Conservation (phyloP, 2,113 vertebrate genomes). For the Daubentonia madagascariensis region DNA sequence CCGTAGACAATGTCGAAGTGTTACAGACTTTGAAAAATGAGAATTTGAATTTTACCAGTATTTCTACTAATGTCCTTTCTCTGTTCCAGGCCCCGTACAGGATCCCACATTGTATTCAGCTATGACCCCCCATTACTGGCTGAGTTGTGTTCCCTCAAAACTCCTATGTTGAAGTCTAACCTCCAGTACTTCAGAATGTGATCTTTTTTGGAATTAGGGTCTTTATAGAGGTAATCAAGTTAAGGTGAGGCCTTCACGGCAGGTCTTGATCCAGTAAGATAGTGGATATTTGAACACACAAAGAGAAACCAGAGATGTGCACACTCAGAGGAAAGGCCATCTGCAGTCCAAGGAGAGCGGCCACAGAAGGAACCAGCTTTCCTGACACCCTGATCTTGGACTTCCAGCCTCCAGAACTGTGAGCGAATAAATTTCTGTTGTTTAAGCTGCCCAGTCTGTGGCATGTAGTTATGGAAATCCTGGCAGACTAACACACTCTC, state of each 20-base stretch:
- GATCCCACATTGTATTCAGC: fast-evolving
- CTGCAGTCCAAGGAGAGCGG: fast-evolving
- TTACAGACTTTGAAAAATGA: not conserved
- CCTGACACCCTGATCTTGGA: fast-evolving
- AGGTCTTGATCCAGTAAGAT: fast-evolving
- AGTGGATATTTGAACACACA: fast-evolving
- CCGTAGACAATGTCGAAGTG: not conserved
- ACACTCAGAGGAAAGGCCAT: not conserved
- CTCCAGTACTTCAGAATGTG: not conserved
- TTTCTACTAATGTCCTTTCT: too few relatives aligned
- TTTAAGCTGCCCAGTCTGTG: fast-evolving
- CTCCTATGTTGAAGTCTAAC: not conserved
- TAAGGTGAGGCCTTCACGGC: fast-evolving
- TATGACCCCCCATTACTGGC: fast-evolving
- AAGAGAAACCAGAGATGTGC: not conserved
- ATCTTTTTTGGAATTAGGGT: too few relatives aligned
- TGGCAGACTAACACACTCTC: fast-evolving
- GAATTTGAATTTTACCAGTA: not conserved
- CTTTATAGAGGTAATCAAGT: not conserved
- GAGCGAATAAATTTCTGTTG: not conserved
- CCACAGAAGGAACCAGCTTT: too few relatives aligned
- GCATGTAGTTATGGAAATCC: not conserved
- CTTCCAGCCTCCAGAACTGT: not conserved
- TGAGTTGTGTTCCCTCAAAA: fast-evolving
- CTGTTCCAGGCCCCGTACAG: too few relatives aligned